Conservation (phyloP, 2,888 invertebrate genomes). For the Thereva nobilitata region DNA sequence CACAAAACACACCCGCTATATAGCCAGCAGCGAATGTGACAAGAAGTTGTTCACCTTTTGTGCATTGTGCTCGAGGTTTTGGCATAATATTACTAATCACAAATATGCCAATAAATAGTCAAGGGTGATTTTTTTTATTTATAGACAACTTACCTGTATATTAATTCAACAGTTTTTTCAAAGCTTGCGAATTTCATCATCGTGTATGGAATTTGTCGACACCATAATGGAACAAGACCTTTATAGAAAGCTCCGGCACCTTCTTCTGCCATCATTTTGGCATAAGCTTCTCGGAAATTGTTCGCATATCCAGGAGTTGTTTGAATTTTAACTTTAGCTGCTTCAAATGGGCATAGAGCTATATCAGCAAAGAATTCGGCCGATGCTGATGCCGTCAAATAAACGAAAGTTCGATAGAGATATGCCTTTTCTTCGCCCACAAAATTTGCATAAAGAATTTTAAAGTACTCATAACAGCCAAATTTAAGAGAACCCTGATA, state of each 20-base stretch:
- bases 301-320: slow-evolving; percentile 75
- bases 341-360: slow-evolving; percentile 93
- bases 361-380: slow-evolving; percentile 88
- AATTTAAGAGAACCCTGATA: slow-evolving; percentile 76
- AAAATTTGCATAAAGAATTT: slow-evolving; percentile 71
- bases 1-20: slow-evolving; percentile 92
- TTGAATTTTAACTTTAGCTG: slow-evolving; percentile 88
- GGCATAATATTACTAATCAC: slow-evolving; percentile 67
- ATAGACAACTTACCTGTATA: slow-evolving; percentile 63
- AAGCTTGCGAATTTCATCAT: slow-evolving; percentile 96
- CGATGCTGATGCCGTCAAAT: slow-evolving; percentile 81
- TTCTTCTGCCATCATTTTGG: slow-evolving; percentile 76
- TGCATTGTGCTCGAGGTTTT: slow-evolving; percentile 77
- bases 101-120: not conserved
- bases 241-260: slow-evolving; percentile 80
- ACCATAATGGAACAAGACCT: slow-evolving; percentile 82
- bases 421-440: slow-evolving; percentile 79
- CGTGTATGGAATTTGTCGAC: slow-evolving; percentile 84
- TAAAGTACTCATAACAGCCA: slow-evolving; percentile 86
- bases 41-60: slow-evolving; percentile 78
- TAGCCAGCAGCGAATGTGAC: slow-evolving; percentile 90
- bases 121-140: no score
- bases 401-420: slow-evolving; percentile 78
- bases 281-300: slow-evolving; percentile 74
- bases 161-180: slow-evolving; percentile 79